Conservation (phyloP, 2,888 invertebrate genomes). For the Nymphalis urticae region DNA sequence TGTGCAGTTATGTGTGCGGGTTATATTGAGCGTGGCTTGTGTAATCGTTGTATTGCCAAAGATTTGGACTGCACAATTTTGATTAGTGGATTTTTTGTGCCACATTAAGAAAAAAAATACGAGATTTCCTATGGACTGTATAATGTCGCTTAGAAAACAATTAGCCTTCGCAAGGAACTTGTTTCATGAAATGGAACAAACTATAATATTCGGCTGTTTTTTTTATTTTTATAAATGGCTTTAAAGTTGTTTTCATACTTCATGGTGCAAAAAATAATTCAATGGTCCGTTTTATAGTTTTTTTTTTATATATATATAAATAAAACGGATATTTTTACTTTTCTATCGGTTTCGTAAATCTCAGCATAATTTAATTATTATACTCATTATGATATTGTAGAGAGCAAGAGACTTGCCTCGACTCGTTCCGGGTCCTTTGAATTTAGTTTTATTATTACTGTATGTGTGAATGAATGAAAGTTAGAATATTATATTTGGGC, state of each 20-base stretch:
- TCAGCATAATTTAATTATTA: constrained; percentile 33
- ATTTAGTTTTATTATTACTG: constrained; percentile 14
- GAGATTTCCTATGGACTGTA: too few species aligned
- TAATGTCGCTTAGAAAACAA: too few species aligned
- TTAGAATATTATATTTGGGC: constrained; percentile 24
- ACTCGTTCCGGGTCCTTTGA: constrained; percentile 17
- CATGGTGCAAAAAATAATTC: neutral
- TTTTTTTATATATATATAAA: too few species aligned
- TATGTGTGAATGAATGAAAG: constrained; percentile 5
- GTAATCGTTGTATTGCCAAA: neutral
- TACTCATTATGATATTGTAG: constrained; percentile 31
- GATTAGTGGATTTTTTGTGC: too few species aligned
- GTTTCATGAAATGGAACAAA: too few species aligned
- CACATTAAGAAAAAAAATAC: too few species aligned
- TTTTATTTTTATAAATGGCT: too few species aligned
- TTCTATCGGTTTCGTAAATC: neutral
- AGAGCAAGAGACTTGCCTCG: constrained; percentile 35
- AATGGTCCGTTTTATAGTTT: neutral
- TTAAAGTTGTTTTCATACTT: neutral
- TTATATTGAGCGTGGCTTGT: neutral
- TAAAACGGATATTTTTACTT: neutral
- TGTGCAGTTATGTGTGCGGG: neutral
- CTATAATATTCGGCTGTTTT: too few species aligned
- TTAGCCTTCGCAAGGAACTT: too few species aligned
- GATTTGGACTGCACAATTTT: neutral